phyloP scores from a whole-genome alignment of 2,888 invertebrate genomes.

The Tachina fera region DNA sequence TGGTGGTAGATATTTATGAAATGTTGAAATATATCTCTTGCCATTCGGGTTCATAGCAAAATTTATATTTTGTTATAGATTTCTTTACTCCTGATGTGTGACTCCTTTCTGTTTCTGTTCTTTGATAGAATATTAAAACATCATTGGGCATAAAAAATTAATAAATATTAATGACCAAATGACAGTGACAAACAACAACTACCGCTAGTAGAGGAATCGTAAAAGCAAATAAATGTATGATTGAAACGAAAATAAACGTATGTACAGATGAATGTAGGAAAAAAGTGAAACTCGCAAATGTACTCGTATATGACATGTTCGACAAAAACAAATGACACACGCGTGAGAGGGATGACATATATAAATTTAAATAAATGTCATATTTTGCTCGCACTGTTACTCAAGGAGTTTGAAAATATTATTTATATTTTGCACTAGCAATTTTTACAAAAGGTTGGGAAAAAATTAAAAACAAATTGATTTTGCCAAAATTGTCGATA shows the following conservation, averaged over 20 bases:
- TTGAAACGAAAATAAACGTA: slow-evolving; percentile 45
- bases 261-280: slow-evolving; percentile 26
- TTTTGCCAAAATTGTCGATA: background rate
- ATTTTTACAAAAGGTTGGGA: background rate
- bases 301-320: slow-evolving; percentile 63
- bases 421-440: background rate
- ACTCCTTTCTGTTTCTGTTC: background rate
- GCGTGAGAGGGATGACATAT: slow-evolving; percentile 50
- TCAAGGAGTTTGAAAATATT: background rate
- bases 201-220: slow-evolving; percentile 9
- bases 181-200: slow-evolving; percentile 74
- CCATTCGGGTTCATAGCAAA: background rate
- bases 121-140: slow-evolving; percentile 64
- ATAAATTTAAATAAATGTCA: slow-evolving; percentile 71
- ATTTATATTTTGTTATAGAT: slow-evolving; percentile 42
- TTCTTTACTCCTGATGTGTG: slow-evolving; percentile 17
- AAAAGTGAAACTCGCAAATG: slow-evolving; percentile 32
- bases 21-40: background rate
- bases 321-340: slow-evolving; percentile 67
- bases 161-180: slow-evolving; percentile 80
- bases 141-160: slow-evolving; percentile 72
- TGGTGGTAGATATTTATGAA: background rate
- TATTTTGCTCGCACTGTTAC: slow-evolving; percentile 23
- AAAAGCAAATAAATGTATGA: slow-evolving; percentile 58
- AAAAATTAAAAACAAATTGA: background rate